Base-by-base conservation (phyloP, 2,113 vertebrate species). In the Thinocorus orbignyianus region DNA sequence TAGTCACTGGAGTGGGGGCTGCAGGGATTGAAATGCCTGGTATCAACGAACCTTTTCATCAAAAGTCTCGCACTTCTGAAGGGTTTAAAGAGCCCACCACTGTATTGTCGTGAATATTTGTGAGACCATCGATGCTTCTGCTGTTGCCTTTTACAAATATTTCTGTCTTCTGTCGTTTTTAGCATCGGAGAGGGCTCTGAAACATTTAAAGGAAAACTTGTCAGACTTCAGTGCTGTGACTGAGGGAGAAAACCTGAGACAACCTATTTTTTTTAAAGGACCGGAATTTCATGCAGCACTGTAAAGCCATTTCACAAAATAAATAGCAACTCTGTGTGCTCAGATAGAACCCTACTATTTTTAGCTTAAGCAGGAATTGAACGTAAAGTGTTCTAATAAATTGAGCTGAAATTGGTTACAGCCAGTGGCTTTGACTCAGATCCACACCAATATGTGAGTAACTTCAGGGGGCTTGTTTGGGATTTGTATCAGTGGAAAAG, bases 291-390 rank as follows among this genome's bases (percentile, higher is more conserved):
- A 69, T 87, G 83, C 88, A 31, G 70, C 35, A 13, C 83, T 81
- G 58, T 89, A 84, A 96, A 92, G 61, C 91, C 88, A 39, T 94
- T 93, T 92, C 66, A 80, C 81, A 95, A 92, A 95, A 91, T 80
- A 95, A 96, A 92, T 81, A 96, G 86, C 52, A 87, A 62, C 73
- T 93, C 83, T 89, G 78, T 89, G 83, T 89, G 88, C 91, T 93
- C 72, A 91, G 86, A 84, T 89, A 70, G 93, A 65, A 30, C 61
- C 80, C 31, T 26, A 11, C 83, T 95, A 90, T 96, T 95, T 94
- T 91, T 93, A 94, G 86, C 84, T 87, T 84, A 76, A 93, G 73
- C 70, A 84, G 77, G 77, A 91, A 64, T 54, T 87, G 84, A 83
- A 91, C 14, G 28, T 86, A 52, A 88, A 81, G 57, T 25, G 25